phyloP scores from a whole-genome alignment of 2,797 vertebrate species.

The Lepilemur septentrionalis region DNA sequence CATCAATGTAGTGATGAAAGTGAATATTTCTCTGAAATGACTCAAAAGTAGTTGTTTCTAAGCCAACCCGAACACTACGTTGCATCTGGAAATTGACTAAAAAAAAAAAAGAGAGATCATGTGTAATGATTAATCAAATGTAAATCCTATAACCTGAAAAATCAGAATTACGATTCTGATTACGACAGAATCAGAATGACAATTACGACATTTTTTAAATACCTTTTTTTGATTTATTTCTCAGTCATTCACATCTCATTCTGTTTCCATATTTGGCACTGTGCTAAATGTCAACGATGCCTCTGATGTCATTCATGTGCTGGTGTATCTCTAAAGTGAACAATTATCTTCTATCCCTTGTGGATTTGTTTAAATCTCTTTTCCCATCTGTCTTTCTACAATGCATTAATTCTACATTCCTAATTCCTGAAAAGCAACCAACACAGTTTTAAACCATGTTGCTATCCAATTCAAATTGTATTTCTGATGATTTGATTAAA shows the following conservation, averaged over 20 bases:
- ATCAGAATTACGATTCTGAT: not conserved
- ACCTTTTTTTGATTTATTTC: not conserved
- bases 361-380: not conserved
- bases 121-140: not conserved
- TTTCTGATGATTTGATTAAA: constrained; percentile 57
- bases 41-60: not conserved
- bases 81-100: not conserved
- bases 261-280: not conserved
- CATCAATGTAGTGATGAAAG: not conserved
- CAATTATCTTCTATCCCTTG: not conserved
- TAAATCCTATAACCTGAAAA: constrained; percentile 9
- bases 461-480: constrained; percentile 9
- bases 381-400: not conserved
- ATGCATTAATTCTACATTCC: not conserved
- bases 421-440: constrained; percentile 50
- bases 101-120: not conserved
- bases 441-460: constrained; percentile 15
- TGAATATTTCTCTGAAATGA: not conserved
- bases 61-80: constrained; percentile 12
- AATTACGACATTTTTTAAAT: not conserved
- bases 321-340: not conserved
- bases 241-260: not conserved
- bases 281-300: not conserved
- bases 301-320: not conserved
- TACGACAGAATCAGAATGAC: too few relatives aligned